These are phyloP conservation scores for Catagonus wagneri DNA, from an alignment of 2,113 vertebrate genomes.

Conservation along the genomic window DNA sequence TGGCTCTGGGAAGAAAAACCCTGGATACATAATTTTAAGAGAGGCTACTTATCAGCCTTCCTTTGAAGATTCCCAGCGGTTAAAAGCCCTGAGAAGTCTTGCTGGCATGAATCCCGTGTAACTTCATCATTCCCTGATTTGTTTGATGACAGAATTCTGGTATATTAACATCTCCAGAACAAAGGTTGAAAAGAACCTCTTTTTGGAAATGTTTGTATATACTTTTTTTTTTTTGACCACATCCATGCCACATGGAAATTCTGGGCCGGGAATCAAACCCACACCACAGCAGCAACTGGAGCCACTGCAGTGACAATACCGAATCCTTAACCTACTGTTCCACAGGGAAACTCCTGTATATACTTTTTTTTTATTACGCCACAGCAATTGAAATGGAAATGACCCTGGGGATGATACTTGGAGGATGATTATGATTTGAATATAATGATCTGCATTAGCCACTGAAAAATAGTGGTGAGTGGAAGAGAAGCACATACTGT, in stretches of 20 bases:
- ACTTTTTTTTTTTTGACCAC: no score
- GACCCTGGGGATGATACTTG: neutral
- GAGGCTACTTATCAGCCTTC: neutral
- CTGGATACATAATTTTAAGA: neutral
- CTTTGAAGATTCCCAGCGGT: neutral
- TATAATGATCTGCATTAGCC: neutral
- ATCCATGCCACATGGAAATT: no score
- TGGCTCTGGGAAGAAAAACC: neutral
- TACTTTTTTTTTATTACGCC: neutral
- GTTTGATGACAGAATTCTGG: conserved; percentile 9
- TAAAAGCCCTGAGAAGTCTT: neutral
- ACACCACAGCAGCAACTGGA: no score
- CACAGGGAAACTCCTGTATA: no score
- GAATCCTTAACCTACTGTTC: no score
- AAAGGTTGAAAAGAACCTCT: neutral
- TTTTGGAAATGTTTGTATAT: neutral
- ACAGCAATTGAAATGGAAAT: neutral
- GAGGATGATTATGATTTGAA: neutral
- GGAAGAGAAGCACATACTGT: neutral
- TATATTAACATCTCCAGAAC: neutral
- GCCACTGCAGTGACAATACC: no score
- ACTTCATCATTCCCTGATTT: neutral
- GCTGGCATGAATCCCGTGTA: neutral
- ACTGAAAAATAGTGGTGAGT: neutral
- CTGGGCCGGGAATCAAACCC: no score